phyloP scores from a whole-genome alignment of 2,888 invertebrate species.

The Limnephilus lunatus region DNA sequence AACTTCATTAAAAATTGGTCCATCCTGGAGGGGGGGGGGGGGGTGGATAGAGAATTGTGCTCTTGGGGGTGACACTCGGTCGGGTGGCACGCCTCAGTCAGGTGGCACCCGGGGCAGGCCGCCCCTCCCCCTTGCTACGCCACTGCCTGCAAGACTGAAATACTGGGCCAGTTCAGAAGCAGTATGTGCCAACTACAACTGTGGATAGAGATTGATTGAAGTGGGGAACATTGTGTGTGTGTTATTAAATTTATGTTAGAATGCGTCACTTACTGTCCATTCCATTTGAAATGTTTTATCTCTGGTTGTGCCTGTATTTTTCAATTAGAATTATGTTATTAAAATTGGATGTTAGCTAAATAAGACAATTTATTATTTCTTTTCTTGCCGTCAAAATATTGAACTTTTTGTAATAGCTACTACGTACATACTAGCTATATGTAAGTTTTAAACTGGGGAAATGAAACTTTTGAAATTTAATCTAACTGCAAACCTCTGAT shows the following conservation, averaged over 20 bases:
- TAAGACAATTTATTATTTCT: neutral
- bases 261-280: neutral
- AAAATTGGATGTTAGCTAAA: neutral
- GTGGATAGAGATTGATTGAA: neutral
- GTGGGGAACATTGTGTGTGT: neutral
- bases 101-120: no score
- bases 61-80: no score
- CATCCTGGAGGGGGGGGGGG: no score
- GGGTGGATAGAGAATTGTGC: no score
- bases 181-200: neutral
- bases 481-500: neutral
- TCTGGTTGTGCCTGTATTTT: neutral
- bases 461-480: neutral
- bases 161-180: neutral
- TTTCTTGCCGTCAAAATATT: neutral
- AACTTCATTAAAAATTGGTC: no score
- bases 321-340: neutral
- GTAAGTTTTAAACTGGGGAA: neutral
- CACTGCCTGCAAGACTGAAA: neutral
- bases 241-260: neutral
- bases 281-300: neutral
- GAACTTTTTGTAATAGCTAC: neutral
- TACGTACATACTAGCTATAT: neutral
- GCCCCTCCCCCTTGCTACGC: no score
- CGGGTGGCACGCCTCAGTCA: no score